Conservation (phyloP, 2,797 vertebrate genomes). For the Ataeniobius toweri region DNA sequence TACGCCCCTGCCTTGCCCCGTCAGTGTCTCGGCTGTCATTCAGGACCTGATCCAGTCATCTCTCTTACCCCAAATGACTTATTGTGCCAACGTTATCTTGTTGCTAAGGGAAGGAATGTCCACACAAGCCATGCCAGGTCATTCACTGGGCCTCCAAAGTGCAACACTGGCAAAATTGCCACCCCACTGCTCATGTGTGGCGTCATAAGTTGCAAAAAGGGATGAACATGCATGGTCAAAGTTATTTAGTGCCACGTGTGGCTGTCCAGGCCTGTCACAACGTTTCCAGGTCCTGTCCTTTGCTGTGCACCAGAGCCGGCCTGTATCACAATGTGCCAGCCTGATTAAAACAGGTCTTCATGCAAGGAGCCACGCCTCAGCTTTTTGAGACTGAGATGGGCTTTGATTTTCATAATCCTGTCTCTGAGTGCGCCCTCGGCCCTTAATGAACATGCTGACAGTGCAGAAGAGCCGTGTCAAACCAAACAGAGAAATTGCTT, state of each 20-base stretch:
- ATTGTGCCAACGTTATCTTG: constrained; percentile 50
- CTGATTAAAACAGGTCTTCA: constrained; percentile 65
- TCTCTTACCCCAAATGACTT: constrained; percentile 43
- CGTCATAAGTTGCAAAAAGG: constrained; percentile 47
- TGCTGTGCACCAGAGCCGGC: constrained; percentile 47
- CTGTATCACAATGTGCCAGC: constrained; percentile 66
- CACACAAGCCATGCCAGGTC: constrained; percentile 60
- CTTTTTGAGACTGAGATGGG: constrained; percentile 61
- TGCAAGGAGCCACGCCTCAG: constrained; percentile 63
- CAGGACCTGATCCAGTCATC: constrained; percentile 60
- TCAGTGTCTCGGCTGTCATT: constrained; percentile 58
- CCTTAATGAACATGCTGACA: constrained; percentile 67
- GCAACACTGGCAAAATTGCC: constrained; percentile 63
- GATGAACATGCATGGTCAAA: constrained; percentile 40
- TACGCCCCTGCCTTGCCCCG: constrained; percentile 27
- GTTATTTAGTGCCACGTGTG: constrained; percentile 57
- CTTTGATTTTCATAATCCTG: constrained; percentile 78
- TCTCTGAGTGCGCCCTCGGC: constrained; percentile 56
- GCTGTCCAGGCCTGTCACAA: constrained; percentile 60
- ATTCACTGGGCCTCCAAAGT: constrained; percentile 57
- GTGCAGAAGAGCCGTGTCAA: constrained; percentile 57
- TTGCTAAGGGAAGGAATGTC: constrained; percentile 60
- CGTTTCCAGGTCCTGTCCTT: constrained; percentile 56
- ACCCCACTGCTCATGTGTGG: constrained; percentile 42
- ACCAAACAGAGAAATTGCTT: constrained; percentile 50